phyloP scores from a whole-genome alignment of 2,113 vertebrate species.

The Psephotus haematonotus region DNA sequence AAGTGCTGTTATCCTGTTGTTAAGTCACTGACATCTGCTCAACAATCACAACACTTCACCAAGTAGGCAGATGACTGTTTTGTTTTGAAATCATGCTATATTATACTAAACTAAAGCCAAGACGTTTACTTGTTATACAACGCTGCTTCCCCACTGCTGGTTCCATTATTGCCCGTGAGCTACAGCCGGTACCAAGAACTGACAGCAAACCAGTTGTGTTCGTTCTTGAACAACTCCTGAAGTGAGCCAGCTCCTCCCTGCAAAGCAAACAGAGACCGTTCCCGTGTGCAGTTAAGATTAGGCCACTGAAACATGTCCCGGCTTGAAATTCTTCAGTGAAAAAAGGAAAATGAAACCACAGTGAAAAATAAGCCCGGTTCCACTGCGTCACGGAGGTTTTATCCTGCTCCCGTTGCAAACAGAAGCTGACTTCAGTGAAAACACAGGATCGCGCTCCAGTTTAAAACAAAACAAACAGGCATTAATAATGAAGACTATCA shows the following conservation, averaged over 20 bases:
- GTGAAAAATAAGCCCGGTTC: not conserved
- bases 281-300: not conserved
- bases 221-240: not conserved
- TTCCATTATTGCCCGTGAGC: not conserved
- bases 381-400: not conserved
- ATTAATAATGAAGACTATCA: not conserved
- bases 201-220: slow-evolving; percentile 4
- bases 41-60: not conserved
- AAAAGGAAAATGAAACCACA: slow-evolving; percentile 56
- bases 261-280: slow-evolving; percentile 32
- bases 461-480: not conserved
- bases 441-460: not conserved
- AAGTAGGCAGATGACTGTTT: not conserved
- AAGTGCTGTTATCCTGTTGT: not conserved
- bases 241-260: slow-evolving; percentile 37
- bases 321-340: slow-evolving; percentile 36
- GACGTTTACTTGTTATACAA: not conserved
- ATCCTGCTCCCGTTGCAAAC: not conserved
- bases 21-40: not conserved
- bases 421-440: not conserved
- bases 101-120: not conserved
- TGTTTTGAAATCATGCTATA: not conserved
- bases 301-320: slow-evolving; percentile 35
- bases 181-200: not conserved
- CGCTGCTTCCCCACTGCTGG: not conserved